Conservation (phyloP, 2,888 invertebrate genomes). For the Nemotelus pantherinus region DNA sequence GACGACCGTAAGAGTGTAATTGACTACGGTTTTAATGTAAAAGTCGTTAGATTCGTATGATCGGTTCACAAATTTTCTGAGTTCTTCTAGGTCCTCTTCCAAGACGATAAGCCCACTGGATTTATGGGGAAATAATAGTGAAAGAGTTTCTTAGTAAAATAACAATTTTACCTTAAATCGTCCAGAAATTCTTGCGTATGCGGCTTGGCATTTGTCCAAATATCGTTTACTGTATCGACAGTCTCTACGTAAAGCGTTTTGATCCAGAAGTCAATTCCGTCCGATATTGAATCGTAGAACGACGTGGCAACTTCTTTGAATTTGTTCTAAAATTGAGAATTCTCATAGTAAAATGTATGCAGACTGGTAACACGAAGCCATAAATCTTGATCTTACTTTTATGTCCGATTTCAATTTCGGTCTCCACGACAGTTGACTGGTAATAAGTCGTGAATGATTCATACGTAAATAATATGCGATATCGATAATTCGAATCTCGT, state of each 20-base stretch:
- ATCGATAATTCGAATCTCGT: conserved; percentile 81
- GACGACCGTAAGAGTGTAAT: conserved; percentile 74
- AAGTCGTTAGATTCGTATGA: conserved; percentile 86
- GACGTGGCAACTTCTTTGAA: conserved; percentile 64
- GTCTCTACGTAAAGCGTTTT: conserved; percentile 77
- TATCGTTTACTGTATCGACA: conserved; percentile 71
- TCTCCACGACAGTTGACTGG: conserved; percentile 82
- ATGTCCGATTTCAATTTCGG: conserved; percentile 76
- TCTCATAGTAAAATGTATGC: background rate
- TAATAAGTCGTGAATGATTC: conserved; percentile 84
- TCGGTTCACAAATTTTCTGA: conserved; percentile 76
- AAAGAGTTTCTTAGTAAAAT: background rate
- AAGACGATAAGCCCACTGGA: conserved; percentile 71
- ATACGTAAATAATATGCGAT: conserved; percentile 80
- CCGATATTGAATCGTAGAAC: conserved; percentile 66
- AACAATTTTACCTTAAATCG: conserved; percentile 69
- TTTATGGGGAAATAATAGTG: background rate
- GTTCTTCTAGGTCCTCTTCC: conserved; percentile 69
- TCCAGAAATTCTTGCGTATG: conserved; percentile 75
- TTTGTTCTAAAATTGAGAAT: conserved; percentile 59
- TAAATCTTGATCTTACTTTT: conserved; percentile 61
- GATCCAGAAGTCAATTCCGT: conserved; percentile 72
- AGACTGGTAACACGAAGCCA: too few species aligned
- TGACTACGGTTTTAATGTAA: conserved; percentile 81
- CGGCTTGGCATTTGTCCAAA: conserved; percentile 81